phyloP scores from a whole-genome alignment of 2,797 vertebrate species.

The Sebastiscus albofasciatus region DNA sequence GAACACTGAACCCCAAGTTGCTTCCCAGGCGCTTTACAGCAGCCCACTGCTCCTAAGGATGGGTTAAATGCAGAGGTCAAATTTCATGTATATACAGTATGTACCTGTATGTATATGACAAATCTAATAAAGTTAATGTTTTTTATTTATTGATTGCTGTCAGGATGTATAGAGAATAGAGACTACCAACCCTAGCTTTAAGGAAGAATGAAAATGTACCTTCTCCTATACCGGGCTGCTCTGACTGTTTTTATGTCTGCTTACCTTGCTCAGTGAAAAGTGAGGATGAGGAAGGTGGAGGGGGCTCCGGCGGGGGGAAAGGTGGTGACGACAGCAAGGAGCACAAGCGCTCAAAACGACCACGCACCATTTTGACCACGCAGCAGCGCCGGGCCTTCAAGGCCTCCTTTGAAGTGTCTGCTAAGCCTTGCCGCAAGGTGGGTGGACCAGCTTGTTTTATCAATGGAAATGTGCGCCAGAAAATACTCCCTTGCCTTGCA shows the following conservation, averaged over 20 bases:
- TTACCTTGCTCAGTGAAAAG: constrained; percentile 85
- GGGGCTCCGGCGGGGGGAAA: constrained; percentile 84
- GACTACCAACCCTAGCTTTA: no score
- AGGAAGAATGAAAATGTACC: neutral
- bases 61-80: no score
- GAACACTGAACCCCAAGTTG: no score
- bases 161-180: neutral
- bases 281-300: constrained; percentile 90
- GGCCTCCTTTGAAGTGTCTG: constrained; percentile 93
- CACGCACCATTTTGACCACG: constrained; percentile 92
- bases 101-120: no score
- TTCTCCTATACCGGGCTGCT: neutral
- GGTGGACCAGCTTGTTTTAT: constrained; percentile 19
- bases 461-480: neutral
- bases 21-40: accelerated
- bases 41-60: no score
- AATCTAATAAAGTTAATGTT: no score
- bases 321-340: constrained; percentile 88
- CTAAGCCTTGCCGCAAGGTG: constrained; percentile 93
- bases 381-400: constrained; percentile 93
- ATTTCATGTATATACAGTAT: no score
- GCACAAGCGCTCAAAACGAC: constrained; percentile 90
- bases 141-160: neutral
- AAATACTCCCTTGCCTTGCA: neutral
- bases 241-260: constrained; percentile 32